Percentiles rank a stretch among this genome's conserved stretches.
Evolutionary conservation across 2,797 vertebrate species (phyloP).

Genomic region (Pyrocephalus nanus): DNA sequence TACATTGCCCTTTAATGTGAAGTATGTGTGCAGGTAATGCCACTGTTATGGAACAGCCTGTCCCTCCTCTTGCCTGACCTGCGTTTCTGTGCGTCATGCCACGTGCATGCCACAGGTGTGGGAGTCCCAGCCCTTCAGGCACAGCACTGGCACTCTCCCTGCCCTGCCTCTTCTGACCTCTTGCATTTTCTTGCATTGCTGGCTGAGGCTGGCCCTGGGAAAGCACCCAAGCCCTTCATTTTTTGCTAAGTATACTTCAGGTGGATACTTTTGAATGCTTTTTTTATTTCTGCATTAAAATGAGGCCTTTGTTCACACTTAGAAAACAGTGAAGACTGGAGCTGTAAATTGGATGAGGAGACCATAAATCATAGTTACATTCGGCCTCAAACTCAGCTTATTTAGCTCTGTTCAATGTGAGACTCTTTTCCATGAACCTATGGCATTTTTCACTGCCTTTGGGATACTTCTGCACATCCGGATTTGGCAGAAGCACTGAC

Average conservation of each 20-base stretch:
- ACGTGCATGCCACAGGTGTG: rapidly evolving
- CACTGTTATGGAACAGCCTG: not conserved
- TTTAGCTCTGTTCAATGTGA: not conserved
- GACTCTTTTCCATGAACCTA: not conserved
- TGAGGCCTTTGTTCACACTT: not conserved
- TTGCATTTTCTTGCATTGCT: rapidly evolving
- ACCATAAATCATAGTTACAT: not conserved
- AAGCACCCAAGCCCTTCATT: rapidly evolving
- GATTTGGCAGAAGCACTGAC: not conserved
- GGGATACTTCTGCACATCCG: not conserved
- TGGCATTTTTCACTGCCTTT: not conserved
- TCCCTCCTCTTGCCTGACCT: not conserved
- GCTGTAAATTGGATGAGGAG: not conserved
- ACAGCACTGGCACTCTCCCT: not conserved
- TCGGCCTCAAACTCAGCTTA: not conserved
- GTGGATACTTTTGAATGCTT: not conserved
- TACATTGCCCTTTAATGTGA: not conserved
- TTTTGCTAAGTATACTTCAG: not conserved
- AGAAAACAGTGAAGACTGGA: not conserved
- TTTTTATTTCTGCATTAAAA: not conserved
- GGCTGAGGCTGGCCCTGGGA: not conserved
- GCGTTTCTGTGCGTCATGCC: not conserved
- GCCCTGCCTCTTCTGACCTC: not conserved
- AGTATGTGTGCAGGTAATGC: not conserved
- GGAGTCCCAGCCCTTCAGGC: not conserved